Evolutionary conservation across 2,113 vertebrate species (phyloP).

Genomic region (Muntiacus muntjak): DNA sequence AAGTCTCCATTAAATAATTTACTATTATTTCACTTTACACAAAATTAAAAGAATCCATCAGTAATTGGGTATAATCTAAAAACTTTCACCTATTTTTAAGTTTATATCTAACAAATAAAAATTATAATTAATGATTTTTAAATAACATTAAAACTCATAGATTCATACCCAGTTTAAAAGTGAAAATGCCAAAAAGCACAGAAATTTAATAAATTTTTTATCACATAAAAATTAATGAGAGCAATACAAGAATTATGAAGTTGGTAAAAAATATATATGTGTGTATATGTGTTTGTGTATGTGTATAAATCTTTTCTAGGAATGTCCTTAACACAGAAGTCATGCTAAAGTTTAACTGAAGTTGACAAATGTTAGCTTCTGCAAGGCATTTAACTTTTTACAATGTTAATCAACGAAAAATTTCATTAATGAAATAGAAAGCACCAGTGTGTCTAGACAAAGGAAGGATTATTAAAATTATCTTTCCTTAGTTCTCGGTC

Average conservation of each 20-base stretch:
- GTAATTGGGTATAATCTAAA: background rate
- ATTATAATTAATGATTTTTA: background rate
- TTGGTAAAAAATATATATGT: conserved; percentile 20
- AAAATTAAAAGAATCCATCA: background rate
- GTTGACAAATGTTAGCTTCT: conserved; percentile 35
- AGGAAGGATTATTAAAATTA: conserved; percentile 72
- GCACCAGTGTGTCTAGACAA: conserved; percentile 58
- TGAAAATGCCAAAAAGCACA: conserved; percentile 68
- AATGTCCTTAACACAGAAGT: conserved; percentile 56
- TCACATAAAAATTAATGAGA: conserved; percentile 17
- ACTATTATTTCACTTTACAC: background rate
- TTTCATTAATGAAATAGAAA: conserved; percentile 62
- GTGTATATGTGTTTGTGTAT: background rate
- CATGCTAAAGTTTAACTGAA: conserved; percentile 70
- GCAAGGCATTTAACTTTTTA: conserved; percentile 59
- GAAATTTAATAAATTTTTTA: conserved; percentile 54
- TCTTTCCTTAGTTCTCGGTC: conserved; percentile 26
- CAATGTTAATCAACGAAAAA: conserved; percentile 62
- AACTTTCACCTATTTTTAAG: background rate
- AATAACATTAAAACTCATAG: background rate
- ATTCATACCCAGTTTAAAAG: conserved; percentile 65
- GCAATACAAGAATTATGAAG: conserved; percentile 35
- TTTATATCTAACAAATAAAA: conserved; percentile 27
- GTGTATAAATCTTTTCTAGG: background rate
- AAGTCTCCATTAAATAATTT: background rate